These are phyloP conservation scores for Potamarius usumacintae DNA, from an alignment of 2,113 vertebrate genomes.

Conservation along the genomic window DNA sequence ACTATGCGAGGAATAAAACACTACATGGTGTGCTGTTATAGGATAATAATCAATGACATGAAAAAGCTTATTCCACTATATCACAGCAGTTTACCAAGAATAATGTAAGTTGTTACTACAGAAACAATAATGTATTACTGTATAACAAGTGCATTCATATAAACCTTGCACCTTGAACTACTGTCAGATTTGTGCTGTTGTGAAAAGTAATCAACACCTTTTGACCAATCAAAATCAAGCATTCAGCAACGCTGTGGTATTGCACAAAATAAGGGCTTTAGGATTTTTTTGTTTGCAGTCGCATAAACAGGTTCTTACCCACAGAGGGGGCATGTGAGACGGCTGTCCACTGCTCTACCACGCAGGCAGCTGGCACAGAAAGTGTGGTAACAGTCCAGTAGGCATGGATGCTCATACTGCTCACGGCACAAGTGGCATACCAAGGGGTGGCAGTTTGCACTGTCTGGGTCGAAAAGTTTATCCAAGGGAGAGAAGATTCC, in stretches of 20 bases:
- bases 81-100: background rate
- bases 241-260: background rate
- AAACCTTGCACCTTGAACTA: background rate
- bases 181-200: background rate
- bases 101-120: background rate
- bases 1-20: background rate
- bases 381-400: constrained; percentile 85
- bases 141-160: background rate
- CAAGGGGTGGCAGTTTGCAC: constrained; percentile 76
- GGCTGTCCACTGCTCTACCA: constrained; percentile 71
- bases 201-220: background rate
- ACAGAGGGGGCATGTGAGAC: constrained; percentile 78
- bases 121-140: background rate
- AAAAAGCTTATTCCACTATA: background rate
- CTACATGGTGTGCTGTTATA: background rate
- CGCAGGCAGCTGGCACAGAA: constrained; percentile 82
- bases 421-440: constrained; percentile 82
- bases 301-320: constrained; percentile 66
- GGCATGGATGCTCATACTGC: constrained; percentile 80
- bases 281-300: background rate
- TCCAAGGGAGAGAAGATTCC: constrained; percentile 78
- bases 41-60: background rate
- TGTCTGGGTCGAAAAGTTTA: constrained; percentile 71
- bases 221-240: background rate
- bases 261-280: background rate